Evolutionary conservation across 2,797 vertebrate species (phyloP), one percentile per base, ranked within the genome.

Genomic region (Zenarchopterus dispar): DNA sequence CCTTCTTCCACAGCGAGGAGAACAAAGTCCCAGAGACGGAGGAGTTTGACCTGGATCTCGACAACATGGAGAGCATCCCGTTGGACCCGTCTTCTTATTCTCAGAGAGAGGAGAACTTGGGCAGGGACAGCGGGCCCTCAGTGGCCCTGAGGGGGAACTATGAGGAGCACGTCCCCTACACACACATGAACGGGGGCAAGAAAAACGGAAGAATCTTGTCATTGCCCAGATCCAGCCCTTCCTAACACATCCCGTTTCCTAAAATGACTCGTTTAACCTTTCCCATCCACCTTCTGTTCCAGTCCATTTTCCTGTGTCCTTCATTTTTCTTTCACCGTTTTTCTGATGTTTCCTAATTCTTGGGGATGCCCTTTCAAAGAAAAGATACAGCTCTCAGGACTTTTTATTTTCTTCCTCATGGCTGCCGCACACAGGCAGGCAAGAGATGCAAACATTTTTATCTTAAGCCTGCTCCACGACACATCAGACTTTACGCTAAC

Each of bases 171-270:
- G 91, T 96, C 71, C 96, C 96, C 52, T 99, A 98, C 87, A 97
- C 96, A 44, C 97, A 98, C 91, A 99, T 99, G 98, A 99, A 99
- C n/a, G 97, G 97, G 64, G 95, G 96, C 93, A 98, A 96, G 94
- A 99, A 97, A 85, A 99, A 99, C 0, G 97, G 97, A 73, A 93
- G 96, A 16, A 96, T 97, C 73, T 93, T 98, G 83, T 94, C 96
- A 57, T 90, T 99, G 89, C 96, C 97, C 59, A 92, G 97, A 86
- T 95, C 97, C 13, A 97, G 93, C 71, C 96, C 97, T 66, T 99
- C 97, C 94, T 99, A 98, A 97, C 94, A 49, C 86, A 69, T 76
- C 88, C 89, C 84, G 43, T 66, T 66, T 49, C 77, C 74, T 67
- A 2, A 62, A 82, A 45, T 36, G 86, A 86, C 86, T 87, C 55